A percentile compares a stretch with the other conserved stretches of the same genome.
phyloP scores from a whole-genome alignment of 2,113 vertebrate genomes.

The Phylloscopus whistleri region DNA sequence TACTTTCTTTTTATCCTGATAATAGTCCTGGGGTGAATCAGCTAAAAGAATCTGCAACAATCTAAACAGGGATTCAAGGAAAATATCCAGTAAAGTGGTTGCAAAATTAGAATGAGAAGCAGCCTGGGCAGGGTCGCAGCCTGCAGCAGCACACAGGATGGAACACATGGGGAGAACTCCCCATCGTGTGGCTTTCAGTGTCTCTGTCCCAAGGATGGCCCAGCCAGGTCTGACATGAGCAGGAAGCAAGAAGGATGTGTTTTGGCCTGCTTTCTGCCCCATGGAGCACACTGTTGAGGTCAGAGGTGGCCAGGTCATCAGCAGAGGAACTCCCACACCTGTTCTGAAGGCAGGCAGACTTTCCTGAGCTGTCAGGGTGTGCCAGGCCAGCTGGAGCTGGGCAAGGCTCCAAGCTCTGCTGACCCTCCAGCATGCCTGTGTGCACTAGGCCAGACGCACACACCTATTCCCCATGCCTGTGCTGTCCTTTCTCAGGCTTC shows the following conservation, averaged over 20 bases:
- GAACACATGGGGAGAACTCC: background rate
- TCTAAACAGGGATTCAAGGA: background rate
- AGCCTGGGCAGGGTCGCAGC: background rate
- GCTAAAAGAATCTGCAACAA: background rate
- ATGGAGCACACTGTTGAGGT: fast-evolving
- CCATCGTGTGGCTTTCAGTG: background rate
- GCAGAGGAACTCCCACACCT: background rate
- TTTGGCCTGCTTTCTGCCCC: background rate
- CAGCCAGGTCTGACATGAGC: background rate
- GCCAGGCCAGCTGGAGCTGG: background rate
- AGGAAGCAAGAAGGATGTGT: background rate
- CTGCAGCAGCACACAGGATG: fast-evolving
- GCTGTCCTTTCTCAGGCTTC: background rate
- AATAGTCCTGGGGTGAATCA: background rate
- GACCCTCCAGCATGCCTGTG: fast-evolving
- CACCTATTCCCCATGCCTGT: fast-evolving
- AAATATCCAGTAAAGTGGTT: background rate
- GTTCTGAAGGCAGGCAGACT: background rate
- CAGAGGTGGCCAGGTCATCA: background rate
- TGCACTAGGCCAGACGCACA: background rate
- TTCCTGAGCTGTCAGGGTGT: background rate
- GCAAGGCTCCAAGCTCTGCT: background rate
- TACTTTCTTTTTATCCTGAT: background rate
- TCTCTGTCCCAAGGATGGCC: background rate
- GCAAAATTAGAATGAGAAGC: background rate